Base-by-base conservation (phyloP, 2,797 vertebrate genomes). In the Takifugu rubripes region DNA sequence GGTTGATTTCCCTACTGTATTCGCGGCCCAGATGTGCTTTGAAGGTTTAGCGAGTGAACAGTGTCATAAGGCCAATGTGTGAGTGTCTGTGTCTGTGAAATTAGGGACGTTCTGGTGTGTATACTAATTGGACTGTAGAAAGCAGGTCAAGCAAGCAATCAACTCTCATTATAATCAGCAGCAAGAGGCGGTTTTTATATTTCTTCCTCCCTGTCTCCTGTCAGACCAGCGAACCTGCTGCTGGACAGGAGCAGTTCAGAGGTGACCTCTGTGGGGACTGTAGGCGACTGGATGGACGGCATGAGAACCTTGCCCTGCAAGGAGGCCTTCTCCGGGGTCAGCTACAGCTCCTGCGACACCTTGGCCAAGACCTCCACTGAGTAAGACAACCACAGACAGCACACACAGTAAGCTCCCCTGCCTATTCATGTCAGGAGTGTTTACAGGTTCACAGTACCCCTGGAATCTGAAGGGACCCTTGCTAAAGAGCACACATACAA, bases 291-390 rank as follows among this genome's bases (percentile, higher is more conserved):
- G 96, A 92, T 98, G 72, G 96, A 98, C 25, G 93, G 93, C 3
- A 91, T 96, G 77, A 92, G 94, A 76, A 94, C 94, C 36, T 89
- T 94, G 62, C 96, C 94, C 58, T 97, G 95, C 87, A 98, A 96
- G 76, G 96, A 98, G 68, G 93, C 94, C 78, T 97, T 98, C 84
- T 95, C 93, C 0, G 96, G 96, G 0, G 94, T 98, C 81, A 94
- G 96, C 84, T 99, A 99, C 88, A 98, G 93, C 76, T 97, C 97
- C 68, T 97, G 95, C 56, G 95, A 98, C 74, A 97, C 95, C 29
- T 92, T 99, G 85, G 94, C 96, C 89, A 98, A 99, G 89, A 94
- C 96, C 68, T 95, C 95, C 70, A 93, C 94, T 66, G 96, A 98
- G 97, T 99, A 95, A 98, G 96, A 66, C 60, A 49, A 56, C 29